Evolutionary conservation across 2,888 invertebrate species (phyloP), one percentile per base, ranked within the genome.

Genomic region (Pyrrhosoma nymphula): DNA sequence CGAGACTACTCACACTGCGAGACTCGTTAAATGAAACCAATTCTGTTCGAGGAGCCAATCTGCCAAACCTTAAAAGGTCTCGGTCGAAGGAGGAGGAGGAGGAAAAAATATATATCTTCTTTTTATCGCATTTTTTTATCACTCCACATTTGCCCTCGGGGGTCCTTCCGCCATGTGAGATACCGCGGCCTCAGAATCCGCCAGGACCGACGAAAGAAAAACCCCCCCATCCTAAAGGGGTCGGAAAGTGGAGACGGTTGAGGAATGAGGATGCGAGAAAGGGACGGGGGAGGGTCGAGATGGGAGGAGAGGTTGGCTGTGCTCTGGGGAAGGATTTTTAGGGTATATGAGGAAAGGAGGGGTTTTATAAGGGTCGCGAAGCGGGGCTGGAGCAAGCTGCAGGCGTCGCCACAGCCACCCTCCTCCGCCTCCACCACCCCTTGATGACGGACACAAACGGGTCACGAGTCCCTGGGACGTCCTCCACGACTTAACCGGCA

Each of bases 21-120:
- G 30, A 82, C 82, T 35, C 82, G 82, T 82, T 82, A 82, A 82
- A 82, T 35, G 82, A 82, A 82, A 82, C 82, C 82, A 35, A 82
- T 82, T 82, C 30, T 35, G 16, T 26, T 35, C 35, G 82, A 30
- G 82, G 35, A 26, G 82, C 82, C 82, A 82, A 82, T 82, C 82
- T 26, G 82, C 82, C 82, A 35, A 82, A 82, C 35, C 30, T 35
- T 82, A 82, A 69, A 69, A 69, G 69, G 26, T 26, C 69, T 26
- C 0, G 26, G 69, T 20, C 23, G 69, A 69, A n/a, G 26, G 18
- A 60, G 60, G 12, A 60, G 60, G 60, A 60, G 60, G 60, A 60
- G 60, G 60, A 14, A 69, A n/a, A 69, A 69, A 69, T 0, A 10
- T 6, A 69, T 69, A n/a, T n/a, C 69, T n/a, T 18, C 35, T 82